Conservation (phyloP, 2,113 vertebrate genomes). For the Halcyon senegalensis region DNA sequence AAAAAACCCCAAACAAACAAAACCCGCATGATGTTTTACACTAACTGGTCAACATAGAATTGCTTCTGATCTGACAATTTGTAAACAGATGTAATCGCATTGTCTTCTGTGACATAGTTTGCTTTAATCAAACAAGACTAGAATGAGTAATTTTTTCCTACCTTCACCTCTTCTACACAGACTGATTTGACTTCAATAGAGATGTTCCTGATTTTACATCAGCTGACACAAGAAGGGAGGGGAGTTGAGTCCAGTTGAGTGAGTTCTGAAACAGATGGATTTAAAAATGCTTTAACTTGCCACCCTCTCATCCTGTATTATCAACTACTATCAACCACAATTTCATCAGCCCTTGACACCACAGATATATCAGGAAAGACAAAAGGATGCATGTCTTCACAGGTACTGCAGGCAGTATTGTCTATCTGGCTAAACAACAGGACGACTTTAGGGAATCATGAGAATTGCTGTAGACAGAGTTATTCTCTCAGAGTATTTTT, state of each 20-base stretch:
- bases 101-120: neutral
- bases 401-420: neutral
- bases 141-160: neutral
- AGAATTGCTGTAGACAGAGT: neutral
- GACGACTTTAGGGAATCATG: neutral
- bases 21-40: neutral
- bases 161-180: neutral
- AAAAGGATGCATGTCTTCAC: neutral
- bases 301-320: neutral
- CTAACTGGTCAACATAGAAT: neutral
- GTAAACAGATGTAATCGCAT: neutral
- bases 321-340: neutral
- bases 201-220: neutral
- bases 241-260: neutral
- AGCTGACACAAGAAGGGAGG: neutral
- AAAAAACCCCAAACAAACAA: neutral
- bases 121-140: neutral
- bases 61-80: neutral
- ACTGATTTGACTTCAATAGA: neutral
- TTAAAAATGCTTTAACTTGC: conserved; percentile 6
- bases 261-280: conserved; percentile 32
- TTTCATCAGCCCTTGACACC: neutral
- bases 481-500: neutral
- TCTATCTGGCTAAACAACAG: neutral
- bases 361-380: neutral